Evolutionary conservation across 1,140 invertebrate genomes (phyloP).

Genomic region (Neoseiulus cucumeris): DNA sequence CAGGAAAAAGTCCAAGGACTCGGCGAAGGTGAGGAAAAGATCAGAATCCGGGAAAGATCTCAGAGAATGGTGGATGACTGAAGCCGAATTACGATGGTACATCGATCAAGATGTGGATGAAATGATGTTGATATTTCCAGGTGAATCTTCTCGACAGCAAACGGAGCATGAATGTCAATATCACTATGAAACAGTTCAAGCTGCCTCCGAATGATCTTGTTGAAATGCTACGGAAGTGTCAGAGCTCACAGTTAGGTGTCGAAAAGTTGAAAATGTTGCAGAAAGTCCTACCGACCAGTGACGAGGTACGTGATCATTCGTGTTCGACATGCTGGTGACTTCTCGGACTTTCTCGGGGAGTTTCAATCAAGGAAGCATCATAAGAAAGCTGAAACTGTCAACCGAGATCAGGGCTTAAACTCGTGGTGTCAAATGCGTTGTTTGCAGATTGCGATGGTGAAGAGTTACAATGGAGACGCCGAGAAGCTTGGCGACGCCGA

Average conservation of each 20-base stretch:
- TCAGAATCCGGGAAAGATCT: too few relatives aligned
- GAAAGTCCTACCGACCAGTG: slow-evolving; percentile 72
- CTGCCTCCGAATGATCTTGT: slow-evolving; percentile 72
- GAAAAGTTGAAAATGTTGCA: slow-evolving; percentile 71
- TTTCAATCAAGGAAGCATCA: neutral
- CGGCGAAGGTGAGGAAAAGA: neutral
- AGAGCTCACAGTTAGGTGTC: slow-evolving; percentile 65
- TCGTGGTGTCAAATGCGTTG: slow-evolving; percentile 12
- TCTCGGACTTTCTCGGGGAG: too few relatives aligned
- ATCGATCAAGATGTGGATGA: too few relatives aligned
- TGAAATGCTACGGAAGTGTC: slow-evolving; percentile 56
- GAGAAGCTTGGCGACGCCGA: slow-evolving; percentile 66
- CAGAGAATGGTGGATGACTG: too few relatives aligned
- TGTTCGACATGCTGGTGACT: too few relatives aligned
- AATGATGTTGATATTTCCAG: too few relatives aligned
- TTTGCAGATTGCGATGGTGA: slow-evolving; percentile 51
- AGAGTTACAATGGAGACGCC: slow-evolving; percentile 58
- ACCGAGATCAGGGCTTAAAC: neutral
- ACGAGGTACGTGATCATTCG: slow-evolving; percentile 40
- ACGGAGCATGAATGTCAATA: slow-evolving; percentile 82
- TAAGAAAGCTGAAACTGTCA: neutral
- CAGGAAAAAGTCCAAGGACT: neutral
- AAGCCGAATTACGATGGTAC: too few relatives aligned
- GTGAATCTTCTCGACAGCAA: slow-evolving; percentile 72
- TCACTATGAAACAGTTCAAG: slow-evolving; percentile 80